Base-by-base conservation (phyloP, 2,888 invertebrate genomes). In the Ormyrus thymus region DNA sequence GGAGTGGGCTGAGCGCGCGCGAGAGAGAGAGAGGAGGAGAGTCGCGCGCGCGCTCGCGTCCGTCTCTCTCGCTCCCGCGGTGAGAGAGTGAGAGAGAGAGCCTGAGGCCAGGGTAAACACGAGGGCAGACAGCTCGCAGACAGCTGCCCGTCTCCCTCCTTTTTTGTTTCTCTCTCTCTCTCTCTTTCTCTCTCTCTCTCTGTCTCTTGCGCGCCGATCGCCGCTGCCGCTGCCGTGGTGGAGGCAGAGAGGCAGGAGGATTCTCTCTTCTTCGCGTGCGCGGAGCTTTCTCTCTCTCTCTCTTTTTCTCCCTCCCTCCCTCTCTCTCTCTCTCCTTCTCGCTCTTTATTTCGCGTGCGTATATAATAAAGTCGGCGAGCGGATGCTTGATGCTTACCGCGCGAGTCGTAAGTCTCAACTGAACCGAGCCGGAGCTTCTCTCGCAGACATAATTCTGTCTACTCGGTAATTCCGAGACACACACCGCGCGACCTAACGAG, bases 381-480 rank as follows among this genome's bases (percentile, higher is more conserved):
- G 46, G 10, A 62, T 55, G 68, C 78, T 68, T 73, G 87, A 88
- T 89, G 88, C 87, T 87, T 87, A 86, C 89, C 84, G 85, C 84
- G 86, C 87, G 89, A 89, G 88, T 86, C 85, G 87, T 89, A 88
- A 86, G 87, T 88, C 87, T 89, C 88, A 88, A 89, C 89, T 89
- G 89, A 89, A 87, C 85, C 85, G 85, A 84, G 62, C 86, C 84
- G 29, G 86, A 85, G 87, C 86, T 84, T 85, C 88, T 29, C 29
- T 86, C 86, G 86, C 87, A 86, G 87, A 87, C 89, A 89, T 89
- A 88, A 89, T 89, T 89, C 88, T 86, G 89, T 89, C 89, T 88
- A 88, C 89, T 88, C 88, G 86, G 89, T 89, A 87, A 89, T 88
- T 88, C 88, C 87, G 86, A 86, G 86, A 85, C 85, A 86, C 72